phyloP scores from a whole-genome alignment of 2,888 invertebrate genomes.

The Cheilosia variabilis region DNA sequence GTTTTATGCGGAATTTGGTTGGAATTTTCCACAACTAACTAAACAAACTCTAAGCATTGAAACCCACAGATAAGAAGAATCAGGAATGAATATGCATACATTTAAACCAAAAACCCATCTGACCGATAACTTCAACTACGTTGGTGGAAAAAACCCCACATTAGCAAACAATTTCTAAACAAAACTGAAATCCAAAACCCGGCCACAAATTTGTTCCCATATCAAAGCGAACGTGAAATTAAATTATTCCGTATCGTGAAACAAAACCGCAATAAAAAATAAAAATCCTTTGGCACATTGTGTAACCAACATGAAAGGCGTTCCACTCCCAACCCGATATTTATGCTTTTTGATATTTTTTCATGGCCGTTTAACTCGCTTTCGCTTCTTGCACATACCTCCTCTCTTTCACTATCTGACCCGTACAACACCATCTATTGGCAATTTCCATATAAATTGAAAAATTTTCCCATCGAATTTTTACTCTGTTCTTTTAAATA shows the following conservation, averaged over 20 bases:
- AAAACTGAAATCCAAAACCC: background rate
- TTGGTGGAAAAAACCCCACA: background rate
- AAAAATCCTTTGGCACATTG: background rate
- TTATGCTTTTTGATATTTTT: slow-evolving; percentile 53
- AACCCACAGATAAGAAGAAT: too few relatives aligned
- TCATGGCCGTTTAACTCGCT: slow-evolving; percentile 63
- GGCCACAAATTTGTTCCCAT: background rate
- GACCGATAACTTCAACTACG: background rate
- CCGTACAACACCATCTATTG: slow-evolving; percentile 71
- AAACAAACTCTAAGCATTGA: too few relatives aligned
- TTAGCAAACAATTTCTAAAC: background rate
- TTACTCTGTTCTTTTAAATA: slow-evolving; percentile 12
- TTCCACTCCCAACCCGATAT: slow-evolving; percentile 8
- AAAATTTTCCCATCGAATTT: slow-evolving; percentile 66
- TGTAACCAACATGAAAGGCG: background rate
- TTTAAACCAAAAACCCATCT: background rate
- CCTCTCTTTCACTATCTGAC: slow-evolving; percentile 43
- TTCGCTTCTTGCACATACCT: slow-evolving; percentile 50
- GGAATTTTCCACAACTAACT: too few relatives aligned
- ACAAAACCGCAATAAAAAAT: slow-evolving; percentile 44
- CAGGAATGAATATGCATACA: too few relatives aligned
- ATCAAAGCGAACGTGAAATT: slow-evolving; percentile 43
- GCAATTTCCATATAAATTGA: slow-evolving; percentile 76
- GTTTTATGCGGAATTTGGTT: too few relatives aligned
- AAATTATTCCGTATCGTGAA: slow-evolving; percentile 54